Percentiles rank a stretch among this genome's conserved stretches.
These are phyloP conservation scores for Steatocranus sp. DNA, from an alignment of 2,797 vertebrate genomes.

Conservation along the genomic window DNA sequence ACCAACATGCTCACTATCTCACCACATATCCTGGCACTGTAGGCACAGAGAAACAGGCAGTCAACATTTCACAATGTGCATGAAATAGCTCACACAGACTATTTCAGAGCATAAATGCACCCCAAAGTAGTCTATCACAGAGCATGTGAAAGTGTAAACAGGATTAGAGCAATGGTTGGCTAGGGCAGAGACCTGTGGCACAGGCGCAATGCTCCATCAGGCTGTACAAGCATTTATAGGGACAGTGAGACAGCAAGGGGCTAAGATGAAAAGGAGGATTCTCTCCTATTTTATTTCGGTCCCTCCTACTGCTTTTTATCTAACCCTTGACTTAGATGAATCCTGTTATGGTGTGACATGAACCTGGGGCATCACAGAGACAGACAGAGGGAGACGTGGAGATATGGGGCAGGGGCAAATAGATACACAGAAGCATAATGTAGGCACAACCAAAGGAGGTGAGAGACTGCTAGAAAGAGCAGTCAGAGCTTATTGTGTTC, in stretches of 20 bases:
- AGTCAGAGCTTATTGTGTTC: background rate
- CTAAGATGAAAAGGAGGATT: conserved; percentile 46
- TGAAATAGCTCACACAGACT: conserved; percentile 41
- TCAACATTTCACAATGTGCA: conserved; percentile 29
- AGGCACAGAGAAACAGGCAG: conserved; percentile 3
- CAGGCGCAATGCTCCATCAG: conserved; percentile 30
- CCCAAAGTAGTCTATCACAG: conserved; percentile 39
- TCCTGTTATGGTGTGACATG: conserved; percentile 58
- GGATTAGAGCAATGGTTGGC: conserved; percentile 55
- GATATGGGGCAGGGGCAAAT: background rate
- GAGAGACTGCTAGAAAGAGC: background rate
- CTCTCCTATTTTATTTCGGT: conserved; percentile 35
- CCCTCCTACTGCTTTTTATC: conserved; percentile 58
- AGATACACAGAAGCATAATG: background rate
- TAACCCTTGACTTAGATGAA: conserved; percentile 59
- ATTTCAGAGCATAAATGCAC: conserved; percentile 44
- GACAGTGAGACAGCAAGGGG: conserved; percentile 33
- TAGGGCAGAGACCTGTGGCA: conserved; percentile 41
- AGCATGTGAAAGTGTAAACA: conserved; percentile 49
- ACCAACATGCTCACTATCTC: conserved; percentile 18
- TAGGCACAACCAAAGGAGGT: background rate
- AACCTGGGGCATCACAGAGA: conserved; percentile 40
- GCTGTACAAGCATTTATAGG: conserved; percentile 18
- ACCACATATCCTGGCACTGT: background rate
- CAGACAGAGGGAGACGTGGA: background rate